phyloP scores from a whole-genome alignment of 1,140 invertebrate genomes.

The Colletes gigas region DNA sequence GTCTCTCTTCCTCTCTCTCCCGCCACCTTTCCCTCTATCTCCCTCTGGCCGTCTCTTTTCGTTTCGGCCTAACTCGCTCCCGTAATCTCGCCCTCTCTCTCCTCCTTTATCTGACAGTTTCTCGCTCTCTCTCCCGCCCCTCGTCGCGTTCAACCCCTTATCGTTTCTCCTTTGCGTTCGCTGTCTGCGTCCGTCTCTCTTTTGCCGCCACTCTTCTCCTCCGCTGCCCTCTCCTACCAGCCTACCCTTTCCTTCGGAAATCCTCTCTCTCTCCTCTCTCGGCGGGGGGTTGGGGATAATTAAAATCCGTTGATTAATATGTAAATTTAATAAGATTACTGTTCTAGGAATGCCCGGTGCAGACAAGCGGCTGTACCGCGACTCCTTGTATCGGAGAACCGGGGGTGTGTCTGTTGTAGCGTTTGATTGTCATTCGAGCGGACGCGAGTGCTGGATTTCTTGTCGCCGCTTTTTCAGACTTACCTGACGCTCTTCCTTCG shows the following conservation, averaged over 20 bases:
- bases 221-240: constrained; percentile 30
- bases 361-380: constrained; percentile 70
- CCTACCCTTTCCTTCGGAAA: constrained; percentile 54
- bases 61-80: constrained; percentile 37
- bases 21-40: constrained; percentile 39
- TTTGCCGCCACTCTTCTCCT: constrained; percentile 30
- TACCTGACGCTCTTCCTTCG: background rate
- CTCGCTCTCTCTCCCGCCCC: constrained; percentile 11
- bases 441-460: constrained; percentile 41
- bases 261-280: constrained; percentile 37
- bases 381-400: constrained; percentile 63
- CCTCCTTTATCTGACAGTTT: constrained; percentile 42
- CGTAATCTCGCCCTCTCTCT: constrained; percentile 25
- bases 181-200: constrained; percentile 30
- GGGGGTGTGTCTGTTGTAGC: constrained; percentile 54
- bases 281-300: constrained; percentile 87
- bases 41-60: constrained; percentile 43
- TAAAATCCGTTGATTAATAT: constrained; percentile 99
- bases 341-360: constrained; percentile 84
- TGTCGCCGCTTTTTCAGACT: constrained; percentile 33
- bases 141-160: constrained; percentile 54
- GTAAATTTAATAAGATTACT: constrained; percentile 98
- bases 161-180: constrained; percentile 48
- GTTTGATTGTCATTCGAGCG: constrained; percentile 65
- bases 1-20: constrained; percentile 61